Evolutionary conservation across 2,113 vertebrate genomes (phyloP), one percentile per base, ranked within the genome.

Genomic region (Aythya baeri): DNA sequence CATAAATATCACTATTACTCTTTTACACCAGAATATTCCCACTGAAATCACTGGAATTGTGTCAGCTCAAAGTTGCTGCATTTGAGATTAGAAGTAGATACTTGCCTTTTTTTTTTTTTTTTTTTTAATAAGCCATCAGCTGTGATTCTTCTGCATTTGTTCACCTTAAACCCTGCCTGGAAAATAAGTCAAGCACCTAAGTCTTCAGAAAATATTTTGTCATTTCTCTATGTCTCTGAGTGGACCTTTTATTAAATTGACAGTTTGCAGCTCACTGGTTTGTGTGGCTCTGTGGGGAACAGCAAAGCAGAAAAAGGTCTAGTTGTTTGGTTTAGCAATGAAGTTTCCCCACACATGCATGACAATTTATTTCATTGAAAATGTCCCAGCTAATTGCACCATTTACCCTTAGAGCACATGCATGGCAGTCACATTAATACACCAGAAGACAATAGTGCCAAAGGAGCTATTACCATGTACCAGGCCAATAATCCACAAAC

Each of bases 401-500:
- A 11, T 76, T 70, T 27, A 18, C 81, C 80, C 88, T 76, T 17
- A 18, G 80, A 58, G 76, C 22, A 9, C 52, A 55, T 6, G 27
- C 72, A 16, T 12, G 81, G 94, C 91, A 83, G 63, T 57, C 3
- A 3, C 91, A 90, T 22, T 34, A 50, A 68, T 27, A 68, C 61
- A 26, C 59, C 55, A 70, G 25, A 55, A 89, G 68, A 79, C 82
- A 78, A 94, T 6, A 22, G 83, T 65, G 95, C 95, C 94, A 90
- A 3, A 46, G 91, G 90, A 96, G 88, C 86, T 6, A n/a, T 79
- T 86, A 54, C 83, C 13, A 43, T 54, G 31, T 3, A 41, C 84
- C 91, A 87, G 79, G 44, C 93, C 96, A 94, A 91, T 71, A 54
- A 90, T 44, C 93, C 95, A 94, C 86, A 80, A 86, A 91, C 29